These are phyloP conservation scores for Megastigmus dorsalis DNA, from an alignment of 2,888 invertebrate genomes.

Conservation along the genomic window DNA sequence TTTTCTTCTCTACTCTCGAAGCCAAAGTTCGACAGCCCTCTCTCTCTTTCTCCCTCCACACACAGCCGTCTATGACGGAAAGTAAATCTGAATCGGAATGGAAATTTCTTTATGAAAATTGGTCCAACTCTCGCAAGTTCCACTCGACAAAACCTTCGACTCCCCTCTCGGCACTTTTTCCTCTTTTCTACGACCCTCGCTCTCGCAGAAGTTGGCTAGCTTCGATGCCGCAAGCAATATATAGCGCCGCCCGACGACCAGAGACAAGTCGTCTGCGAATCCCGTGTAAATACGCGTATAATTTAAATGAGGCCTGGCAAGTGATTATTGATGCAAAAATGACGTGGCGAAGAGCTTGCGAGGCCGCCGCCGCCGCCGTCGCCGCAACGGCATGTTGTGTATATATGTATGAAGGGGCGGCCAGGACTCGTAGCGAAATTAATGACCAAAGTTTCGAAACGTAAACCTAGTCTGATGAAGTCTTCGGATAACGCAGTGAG, in stretches of 20 bases:
- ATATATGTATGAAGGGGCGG: not conserved
- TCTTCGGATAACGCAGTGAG: slow-evolving; percentile 39
- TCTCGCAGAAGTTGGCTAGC: too few species aligned
- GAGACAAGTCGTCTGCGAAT: not conserved
- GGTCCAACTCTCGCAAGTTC: not conserved
- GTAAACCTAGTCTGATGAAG: slow-evolving; percentile 43
- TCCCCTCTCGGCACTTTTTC: not conserved
- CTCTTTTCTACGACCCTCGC: too few species aligned
- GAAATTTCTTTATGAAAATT: slow-evolving; percentile 39
- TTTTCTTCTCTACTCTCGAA: not conserved
- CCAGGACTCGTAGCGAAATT: slow-evolving; percentile 20
- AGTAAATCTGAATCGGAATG: slow-evolving; percentile 21
- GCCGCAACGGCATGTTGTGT: not conserved
- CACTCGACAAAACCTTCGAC: not conserved
- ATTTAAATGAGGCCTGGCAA: not conserved
- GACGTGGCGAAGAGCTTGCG: not conserved
- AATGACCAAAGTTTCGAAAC: slow-evolving; percentile 52
- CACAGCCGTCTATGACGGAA: not conserved
- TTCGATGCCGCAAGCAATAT: too few species aligned
- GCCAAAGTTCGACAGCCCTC: too few species aligned
- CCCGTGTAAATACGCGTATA: not conserved
- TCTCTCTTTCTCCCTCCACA: too few species aligned
- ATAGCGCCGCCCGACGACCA: too few species aligned
- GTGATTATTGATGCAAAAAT: slow-evolving; percentile 30
- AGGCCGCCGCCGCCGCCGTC: not conserved